These are phyloP conservation scores for Drosophila nebulosa DNA, from an alignment of 1,140 invertebrate species.

Conservation along the genomic window DNA sequence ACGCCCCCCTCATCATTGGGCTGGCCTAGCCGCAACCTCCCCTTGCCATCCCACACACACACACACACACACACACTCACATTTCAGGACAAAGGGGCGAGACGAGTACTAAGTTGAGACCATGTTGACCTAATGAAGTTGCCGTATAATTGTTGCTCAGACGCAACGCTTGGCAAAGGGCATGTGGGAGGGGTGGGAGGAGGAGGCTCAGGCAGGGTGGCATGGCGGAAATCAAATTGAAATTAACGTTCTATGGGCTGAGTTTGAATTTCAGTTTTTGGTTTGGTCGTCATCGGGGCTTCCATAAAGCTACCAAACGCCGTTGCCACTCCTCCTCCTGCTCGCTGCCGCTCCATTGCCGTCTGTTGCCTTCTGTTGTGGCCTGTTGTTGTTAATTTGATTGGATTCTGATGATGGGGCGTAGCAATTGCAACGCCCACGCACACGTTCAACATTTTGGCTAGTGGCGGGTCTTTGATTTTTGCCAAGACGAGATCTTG, in stretches of 20 bases:
- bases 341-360: conserved; percentile 25
- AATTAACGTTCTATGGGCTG: conserved; percentile 71
- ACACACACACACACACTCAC: not conserved
- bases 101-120: conserved; percentile 12
- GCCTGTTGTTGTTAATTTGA: conserved; percentile 80
- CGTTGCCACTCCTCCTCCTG: not conserved
- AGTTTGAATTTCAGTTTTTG: conserved; percentile 33
- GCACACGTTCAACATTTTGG: conserved; percentile 60
- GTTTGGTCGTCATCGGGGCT: conserved; percentile 32
- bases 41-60: conserved; percentile 15
- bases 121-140: conserved; percentile 80
- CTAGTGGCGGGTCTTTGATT: conserved; percentile 68
- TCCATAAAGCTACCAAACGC: conserved; percentile 22
- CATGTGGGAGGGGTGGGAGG: not conserved
- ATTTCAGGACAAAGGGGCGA: not conserved
- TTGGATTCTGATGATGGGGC: conserved; percentile 81
- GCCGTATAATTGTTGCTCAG: conserved; percentile 78
- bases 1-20: conserved; percentile 32
- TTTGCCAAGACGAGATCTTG: conserved; percentile 40
- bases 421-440: conserved; percentile 73
- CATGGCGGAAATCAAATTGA: conserved; percentile 77
- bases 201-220: not conserved
- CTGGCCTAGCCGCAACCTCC: conserved; percentile 30
- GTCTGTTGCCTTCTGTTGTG: conserved; percentile 33
- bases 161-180: conserved; percentile 29